Evolutionary conservation across 2,113 vertebrate genomes (phyloP).

Genomic region (Seriola rivoliana): DNA sequence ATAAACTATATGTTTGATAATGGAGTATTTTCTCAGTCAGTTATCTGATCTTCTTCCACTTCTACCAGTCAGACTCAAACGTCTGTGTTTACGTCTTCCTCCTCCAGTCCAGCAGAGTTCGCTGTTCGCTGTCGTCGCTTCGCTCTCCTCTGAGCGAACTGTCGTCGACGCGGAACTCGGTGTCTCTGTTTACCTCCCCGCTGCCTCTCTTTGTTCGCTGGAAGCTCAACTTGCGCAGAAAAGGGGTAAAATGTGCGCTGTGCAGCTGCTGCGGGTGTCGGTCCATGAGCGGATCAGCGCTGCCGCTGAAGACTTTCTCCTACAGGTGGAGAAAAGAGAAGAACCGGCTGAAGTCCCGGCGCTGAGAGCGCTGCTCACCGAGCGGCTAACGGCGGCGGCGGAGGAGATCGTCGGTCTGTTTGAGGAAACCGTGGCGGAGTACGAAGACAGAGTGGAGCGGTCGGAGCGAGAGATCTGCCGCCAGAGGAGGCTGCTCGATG

Average conservation of each 20-base stretch:
- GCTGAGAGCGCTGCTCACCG: constrained; percentile 60
- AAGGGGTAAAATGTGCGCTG: constrained; percentile 28
- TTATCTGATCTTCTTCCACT: too few species aligned
- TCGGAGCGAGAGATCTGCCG: constrained; percentile 40
- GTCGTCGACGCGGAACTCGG: constrained; percentile 27
- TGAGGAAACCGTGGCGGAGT: constrained; percentile 40
- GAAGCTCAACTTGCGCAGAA: not conserved
- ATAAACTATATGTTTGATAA: too few species aligned
- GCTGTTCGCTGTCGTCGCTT: constrained; percentile 16
- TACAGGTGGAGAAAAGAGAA: constrained; percentile 44
- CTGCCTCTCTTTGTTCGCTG: constrained; percentile 2
- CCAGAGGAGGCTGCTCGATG: constrained; percentile 62
- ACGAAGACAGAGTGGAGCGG: constrained; percentile 23
- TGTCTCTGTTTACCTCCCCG: constrained; percentile 9
- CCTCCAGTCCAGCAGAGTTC: constrained; percentile 40
- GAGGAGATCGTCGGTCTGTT: constrained; percentile 61
- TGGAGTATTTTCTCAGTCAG: too few species aligned
- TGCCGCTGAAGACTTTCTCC: constrained; percentile 50
- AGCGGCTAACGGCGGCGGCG: constrained; percentile 53
- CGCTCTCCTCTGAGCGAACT: not conserved
- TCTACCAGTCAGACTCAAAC: too few species aligned
- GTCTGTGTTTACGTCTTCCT: too few species aligned
- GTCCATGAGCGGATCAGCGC: constrained; percentile 40
- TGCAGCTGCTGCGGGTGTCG: constrained; percentile 51
- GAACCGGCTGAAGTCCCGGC: not conserved